Percentiles rank a stretch among this genome's conserved stretches.
phyloP scores from a whole-genome alignment of 2,888 invertebrate genomes.

The Dilophus febrilis region DNA sequence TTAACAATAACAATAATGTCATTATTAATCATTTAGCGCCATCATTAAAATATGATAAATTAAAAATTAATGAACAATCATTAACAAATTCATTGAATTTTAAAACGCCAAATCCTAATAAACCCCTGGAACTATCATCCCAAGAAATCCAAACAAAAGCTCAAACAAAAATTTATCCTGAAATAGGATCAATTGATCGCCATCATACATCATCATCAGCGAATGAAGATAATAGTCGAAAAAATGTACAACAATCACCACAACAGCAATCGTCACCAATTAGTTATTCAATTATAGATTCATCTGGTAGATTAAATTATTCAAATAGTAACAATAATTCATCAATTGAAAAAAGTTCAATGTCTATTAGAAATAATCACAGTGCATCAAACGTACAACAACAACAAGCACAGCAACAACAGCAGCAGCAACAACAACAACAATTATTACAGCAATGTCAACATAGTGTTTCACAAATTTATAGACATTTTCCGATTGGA shows the following conservation, averaged over 20 bases:
- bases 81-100: constrained; percentile 18
- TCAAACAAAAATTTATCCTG: constrained; percentile 62
- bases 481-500: constrained; percentile 45
- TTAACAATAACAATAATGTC: too few relatives aligned
- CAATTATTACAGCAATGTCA: constrained; percentile 16
- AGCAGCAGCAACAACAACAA: constrained; percentile 23
- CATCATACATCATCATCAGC: not conserved
- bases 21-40: too few relatives aligned
- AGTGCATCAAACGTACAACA: constrained; percentile 6
- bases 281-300: constrained; percentile 60
- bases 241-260: not conserved
- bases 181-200: constrained; percentile 30
- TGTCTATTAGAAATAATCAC: not conserved
- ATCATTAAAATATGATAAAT: constrained; percentile 10
- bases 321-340: constrained; percentile 12
- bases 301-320: constrained; percentile 44
- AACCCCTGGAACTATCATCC: not conserved
- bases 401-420: constrained; percentile 33
- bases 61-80: constrained; percentile 25
- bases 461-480: constrained; percentile 32
- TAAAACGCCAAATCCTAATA: not conserved
- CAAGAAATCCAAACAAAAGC: constrained; percentile 49
- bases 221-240: too few relatives aligned
- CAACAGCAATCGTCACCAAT: constrained; percentile 53
- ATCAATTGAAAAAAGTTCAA: not conserved